Conservation (phyloP, 1,140 invertebrate genomes). For the Ooceraea biroi region DNA sequence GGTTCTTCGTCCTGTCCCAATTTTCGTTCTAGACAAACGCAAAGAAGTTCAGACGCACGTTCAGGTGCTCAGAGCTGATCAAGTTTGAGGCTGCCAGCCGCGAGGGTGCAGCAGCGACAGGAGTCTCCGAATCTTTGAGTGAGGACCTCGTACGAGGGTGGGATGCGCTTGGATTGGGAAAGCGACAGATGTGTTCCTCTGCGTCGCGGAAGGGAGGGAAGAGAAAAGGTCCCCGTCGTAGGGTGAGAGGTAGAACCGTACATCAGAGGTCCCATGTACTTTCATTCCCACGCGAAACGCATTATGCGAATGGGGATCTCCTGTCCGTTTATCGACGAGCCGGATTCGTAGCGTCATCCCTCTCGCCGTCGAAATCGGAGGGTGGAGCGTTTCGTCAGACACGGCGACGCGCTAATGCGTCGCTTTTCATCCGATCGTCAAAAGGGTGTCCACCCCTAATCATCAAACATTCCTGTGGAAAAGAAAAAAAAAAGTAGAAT, state of each 20-base stretch:
- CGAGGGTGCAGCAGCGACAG: conserved; percentile 72
- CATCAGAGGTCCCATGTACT: conserved; percentile 43
- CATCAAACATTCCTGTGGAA: too few relatives aligned
- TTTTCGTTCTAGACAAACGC: too few relatives aligned
- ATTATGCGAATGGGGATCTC: conserved; percentile 58
- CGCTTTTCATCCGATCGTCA: not conserved
- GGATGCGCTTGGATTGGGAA: conserved; percentile 57
- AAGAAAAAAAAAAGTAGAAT: too few relatives aligned
- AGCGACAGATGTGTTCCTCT: conserved; percentile 66
- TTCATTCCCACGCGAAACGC: conserved; percentile 56
- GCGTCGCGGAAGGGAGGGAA: conserved; percentile 19
- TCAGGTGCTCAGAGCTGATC: not conserved
- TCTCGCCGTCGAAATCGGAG: conserved; percentile 58
- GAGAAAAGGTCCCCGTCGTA: conserved; percentile 21
- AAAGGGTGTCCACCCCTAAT: not conserved
- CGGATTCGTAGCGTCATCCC: conserved; percentile 62
- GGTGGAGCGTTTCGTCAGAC: conserved; percentile 51
- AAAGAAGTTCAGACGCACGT: too few relatives aligned
- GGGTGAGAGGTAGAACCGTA: conserved; percentile 37
- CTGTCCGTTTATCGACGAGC: conserved; percentile 58
- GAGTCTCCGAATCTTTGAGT: conserved; percentile 28
- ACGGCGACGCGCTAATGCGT: conserved; percentile 30
- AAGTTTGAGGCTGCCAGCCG: not conserved
- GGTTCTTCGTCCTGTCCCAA: too few relatives aligned
- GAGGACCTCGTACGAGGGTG: not conserved